Evolutionary conservation across 2,888 invertebrate species (phyloP).

Genomic region (Hirudinaria manillensis): DNA sequence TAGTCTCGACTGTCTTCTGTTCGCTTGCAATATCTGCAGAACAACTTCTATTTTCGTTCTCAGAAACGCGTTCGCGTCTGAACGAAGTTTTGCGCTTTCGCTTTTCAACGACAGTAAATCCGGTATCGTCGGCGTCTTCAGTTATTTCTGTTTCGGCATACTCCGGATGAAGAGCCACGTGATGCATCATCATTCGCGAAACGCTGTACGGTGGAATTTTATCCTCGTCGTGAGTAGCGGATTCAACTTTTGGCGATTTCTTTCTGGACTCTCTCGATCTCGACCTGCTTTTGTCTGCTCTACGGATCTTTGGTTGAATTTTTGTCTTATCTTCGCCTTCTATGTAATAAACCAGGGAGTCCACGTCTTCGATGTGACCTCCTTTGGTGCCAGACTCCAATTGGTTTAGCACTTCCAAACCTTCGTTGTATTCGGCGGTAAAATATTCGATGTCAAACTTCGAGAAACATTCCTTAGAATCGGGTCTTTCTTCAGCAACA

Average conservation of each 20-base stretch:
- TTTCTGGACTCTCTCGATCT: conserved; percentile 1
- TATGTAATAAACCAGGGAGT: conserved; percentile 13
- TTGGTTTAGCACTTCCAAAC: not conserved
- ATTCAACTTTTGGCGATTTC: not conserved
- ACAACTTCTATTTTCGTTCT: not conserved
- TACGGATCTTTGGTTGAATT: too few species aligned
- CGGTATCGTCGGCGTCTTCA: conserved; percentile 10
- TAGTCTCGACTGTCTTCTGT: too few species aligned
- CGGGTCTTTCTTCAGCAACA: not conserved
- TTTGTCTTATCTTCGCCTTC: not conserved
- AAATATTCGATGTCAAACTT: not conserved
- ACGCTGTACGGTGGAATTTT: not conserved
- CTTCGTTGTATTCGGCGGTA: not conserved
- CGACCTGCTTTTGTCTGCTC: not conserved
- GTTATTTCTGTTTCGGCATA: not conserved
- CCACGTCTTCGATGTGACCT: not conserved
- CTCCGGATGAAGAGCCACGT: not conserved
- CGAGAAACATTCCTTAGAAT: not conserved
- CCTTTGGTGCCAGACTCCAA: not conserved
- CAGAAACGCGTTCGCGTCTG: not conserved
- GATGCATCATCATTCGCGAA: not conserved
- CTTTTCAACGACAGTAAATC: conserved; percentile 17
- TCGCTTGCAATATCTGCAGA: not conserved
- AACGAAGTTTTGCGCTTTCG: conserved; percentile 9
- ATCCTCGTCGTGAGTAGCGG: not conserved